Evolutionary conservation across 2,797 vertebrate genomes (phyloP).

Genomic region (Platyrinchus mystaceus): DNA sequence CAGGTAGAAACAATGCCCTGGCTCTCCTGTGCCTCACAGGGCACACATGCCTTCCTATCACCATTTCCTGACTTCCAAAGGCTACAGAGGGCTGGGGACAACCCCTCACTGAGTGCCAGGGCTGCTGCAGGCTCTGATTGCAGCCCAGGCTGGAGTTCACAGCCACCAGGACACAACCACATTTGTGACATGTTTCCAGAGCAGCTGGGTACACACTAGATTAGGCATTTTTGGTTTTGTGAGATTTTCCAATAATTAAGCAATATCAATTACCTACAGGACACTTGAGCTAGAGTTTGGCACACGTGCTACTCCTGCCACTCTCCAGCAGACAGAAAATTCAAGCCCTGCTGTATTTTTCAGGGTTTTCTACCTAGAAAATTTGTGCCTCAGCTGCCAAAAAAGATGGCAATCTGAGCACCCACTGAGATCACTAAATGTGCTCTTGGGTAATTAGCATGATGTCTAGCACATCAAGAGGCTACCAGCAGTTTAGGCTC

Average conservation of each 20-base stretch:
- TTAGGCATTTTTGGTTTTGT: not conserved
- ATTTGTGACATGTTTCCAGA: not conserved
- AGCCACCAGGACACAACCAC: not conserved
- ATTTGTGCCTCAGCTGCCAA: slow-evolving; percentile 39
- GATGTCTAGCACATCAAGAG: not conserved
- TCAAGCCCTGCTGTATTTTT: slow-evolving; percentile 54
- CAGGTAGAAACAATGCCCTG: not conserved
- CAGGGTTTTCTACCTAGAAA: slow-evolving; percentile 58
- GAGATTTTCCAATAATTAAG: not conserved
- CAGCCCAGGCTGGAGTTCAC: not conserved
- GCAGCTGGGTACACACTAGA: not conserved
- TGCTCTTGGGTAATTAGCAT: slow-evolving; percentile 45
- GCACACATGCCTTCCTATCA: not conserved
- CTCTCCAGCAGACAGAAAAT: slow-evolving; percentile 24
- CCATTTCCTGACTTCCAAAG: not conserved
- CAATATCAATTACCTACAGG: not conserved
- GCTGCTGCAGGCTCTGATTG: not conserved
- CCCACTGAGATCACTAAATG: slow-evolving; percentile 61
- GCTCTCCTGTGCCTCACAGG: not conserved
- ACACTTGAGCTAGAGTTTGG: not conserved
- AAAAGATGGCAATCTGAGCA: slow-evolving; percentile 42
- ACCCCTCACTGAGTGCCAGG: not conserved
- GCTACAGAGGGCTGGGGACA: not conserved
- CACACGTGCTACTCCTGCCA: slow-evolving; percentile 2
- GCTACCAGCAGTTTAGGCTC: not conserved